phyloP scores from a whole-genome alignment of 2,888 invertebrate genomes.

The Scaeva pyrastri region DNA sequence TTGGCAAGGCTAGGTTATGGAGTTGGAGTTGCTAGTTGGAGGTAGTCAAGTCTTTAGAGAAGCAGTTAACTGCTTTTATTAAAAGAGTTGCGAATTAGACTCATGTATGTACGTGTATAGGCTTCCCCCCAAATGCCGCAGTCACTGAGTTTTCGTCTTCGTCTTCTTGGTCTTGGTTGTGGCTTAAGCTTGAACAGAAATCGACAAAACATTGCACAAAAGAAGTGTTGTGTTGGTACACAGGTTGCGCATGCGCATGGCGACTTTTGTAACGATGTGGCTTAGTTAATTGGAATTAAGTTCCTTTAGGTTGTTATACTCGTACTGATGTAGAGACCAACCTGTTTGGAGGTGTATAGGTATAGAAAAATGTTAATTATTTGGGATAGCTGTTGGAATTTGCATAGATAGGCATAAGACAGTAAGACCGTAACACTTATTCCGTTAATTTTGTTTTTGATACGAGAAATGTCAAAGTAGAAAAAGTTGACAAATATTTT shows the following conservation, averaged over 20 bases:
- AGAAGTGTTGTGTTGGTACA: constrained; percentile 17
- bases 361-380: constrained; percentile 5
- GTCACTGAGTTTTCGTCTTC: constrained; percentile 16
- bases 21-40: not conserved
- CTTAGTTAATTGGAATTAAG: constrained; percentile 58
- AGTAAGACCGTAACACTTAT: not conserved
- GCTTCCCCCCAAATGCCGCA: too few relatives aligned
- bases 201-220: not conserved
- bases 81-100: not conserved
- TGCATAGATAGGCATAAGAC: not conserved
- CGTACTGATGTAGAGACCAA: not conserved
- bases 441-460: not conserved
- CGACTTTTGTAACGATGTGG: constrained; percentile 45
- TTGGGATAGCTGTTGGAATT: not conserved
- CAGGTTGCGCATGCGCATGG: not conserved
- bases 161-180: constrained; percentile 1
- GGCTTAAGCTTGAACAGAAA: constrained; percentile 35
- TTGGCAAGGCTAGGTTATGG: not conserved
- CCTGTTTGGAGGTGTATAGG: not conserved
- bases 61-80: constrained; percentile 14
- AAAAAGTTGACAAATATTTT: too few relatives aligned
- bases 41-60: constrained; percentile 5
- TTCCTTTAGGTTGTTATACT: constrained; percentile 33
- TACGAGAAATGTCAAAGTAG: too few relatives aligned
- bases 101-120: not conserved